A percentile compares a stretch with the other conserved stretches of the same genome.
phyloP scores from a whole-genome alignment of 2,113 vertebrate genomes.

The Trogon melanurus region DNA sequence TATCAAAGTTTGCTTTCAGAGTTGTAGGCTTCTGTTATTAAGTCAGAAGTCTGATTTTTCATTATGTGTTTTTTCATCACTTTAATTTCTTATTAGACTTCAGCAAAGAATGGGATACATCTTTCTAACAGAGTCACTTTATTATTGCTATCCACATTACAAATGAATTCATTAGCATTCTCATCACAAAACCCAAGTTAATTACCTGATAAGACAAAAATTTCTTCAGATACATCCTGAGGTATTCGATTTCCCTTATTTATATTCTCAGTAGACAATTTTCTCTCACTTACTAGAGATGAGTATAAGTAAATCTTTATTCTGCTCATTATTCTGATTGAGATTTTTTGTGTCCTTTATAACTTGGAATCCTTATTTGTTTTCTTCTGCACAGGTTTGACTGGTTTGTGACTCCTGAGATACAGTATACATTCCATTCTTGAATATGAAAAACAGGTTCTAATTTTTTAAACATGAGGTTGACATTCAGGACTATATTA shows the following conservation, averaged over 20 bases:
- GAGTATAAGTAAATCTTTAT: constrained; percentile 6
- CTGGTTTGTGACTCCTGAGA: neutral
- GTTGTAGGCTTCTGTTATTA: neutral
- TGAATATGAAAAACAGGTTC: neutral
- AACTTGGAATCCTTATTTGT: neutral
- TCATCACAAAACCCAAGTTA: constrained; percentile 26
- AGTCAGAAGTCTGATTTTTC: neutral
- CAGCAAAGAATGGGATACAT: neutral
- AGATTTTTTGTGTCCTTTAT: neutral
- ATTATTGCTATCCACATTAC: neutral
- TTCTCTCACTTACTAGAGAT: constrained; percentile 5
- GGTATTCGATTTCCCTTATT: constrained; percentile 55
- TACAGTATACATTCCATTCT: neutral
- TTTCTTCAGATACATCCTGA: constrained; percentile 45
- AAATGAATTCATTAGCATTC: constrained; percentile 50
- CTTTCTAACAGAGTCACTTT: constrained; percentile 10
- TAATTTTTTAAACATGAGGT: neutral
- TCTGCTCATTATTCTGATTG: neutral
- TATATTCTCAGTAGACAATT: constrained; percentile 38
- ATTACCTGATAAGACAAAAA: constrained; percentile 56
- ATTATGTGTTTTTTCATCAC: neutral
- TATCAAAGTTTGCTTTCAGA: neutral
- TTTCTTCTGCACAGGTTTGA: constrained; percentile 19
- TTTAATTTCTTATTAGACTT: constrained; percentile 29
- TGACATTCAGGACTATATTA: neutral